A percentile compares a stretch with the other conserved stretches of the same genome.
Conservation (phyloP, 2,113 vertebrate species). For the Mirounga angustirostris region DNA sequence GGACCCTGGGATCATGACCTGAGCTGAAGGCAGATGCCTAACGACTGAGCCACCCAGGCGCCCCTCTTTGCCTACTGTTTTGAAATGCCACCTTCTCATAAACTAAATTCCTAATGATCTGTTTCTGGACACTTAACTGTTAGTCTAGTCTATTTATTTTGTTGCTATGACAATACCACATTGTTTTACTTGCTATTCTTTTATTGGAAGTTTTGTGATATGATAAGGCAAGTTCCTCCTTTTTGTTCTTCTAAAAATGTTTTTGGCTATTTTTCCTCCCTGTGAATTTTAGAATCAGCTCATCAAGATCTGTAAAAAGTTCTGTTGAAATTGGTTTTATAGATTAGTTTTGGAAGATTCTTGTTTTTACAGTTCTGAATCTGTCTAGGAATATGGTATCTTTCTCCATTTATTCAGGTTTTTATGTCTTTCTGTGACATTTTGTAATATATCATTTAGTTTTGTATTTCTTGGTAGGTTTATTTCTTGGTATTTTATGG, state of each 20-base stretch:
- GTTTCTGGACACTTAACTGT: background rate
- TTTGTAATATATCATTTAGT: conserved; percentile 15
- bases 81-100: background rate
- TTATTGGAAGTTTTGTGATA: background rate
- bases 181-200: background rate
- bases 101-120: conserved; percentile 1
- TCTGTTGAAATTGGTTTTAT: background rate
- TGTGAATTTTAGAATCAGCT: conserved; percentile 16
- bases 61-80: background rate
- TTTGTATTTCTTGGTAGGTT: conserved; percentile 18
- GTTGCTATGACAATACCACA: background rate
- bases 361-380: background rate
- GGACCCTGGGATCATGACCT: too few relatives aligned
- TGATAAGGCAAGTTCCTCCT: background rate
- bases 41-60: too few relatives aligned
- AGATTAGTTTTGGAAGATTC: background rate
- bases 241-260: background rate
- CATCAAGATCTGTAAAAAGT: background rate
- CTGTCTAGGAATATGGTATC: background rate
- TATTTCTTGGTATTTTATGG: background rate
- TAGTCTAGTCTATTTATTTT: background rate
- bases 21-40: too few relatives aligned
- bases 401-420: background rate
- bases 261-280: background rate
- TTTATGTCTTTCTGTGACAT: conserved; percentile 10